Base-by-base conservation (phyloP, 2,113 vertebrate genomes). In the Crocuta crocuta region DNA sequence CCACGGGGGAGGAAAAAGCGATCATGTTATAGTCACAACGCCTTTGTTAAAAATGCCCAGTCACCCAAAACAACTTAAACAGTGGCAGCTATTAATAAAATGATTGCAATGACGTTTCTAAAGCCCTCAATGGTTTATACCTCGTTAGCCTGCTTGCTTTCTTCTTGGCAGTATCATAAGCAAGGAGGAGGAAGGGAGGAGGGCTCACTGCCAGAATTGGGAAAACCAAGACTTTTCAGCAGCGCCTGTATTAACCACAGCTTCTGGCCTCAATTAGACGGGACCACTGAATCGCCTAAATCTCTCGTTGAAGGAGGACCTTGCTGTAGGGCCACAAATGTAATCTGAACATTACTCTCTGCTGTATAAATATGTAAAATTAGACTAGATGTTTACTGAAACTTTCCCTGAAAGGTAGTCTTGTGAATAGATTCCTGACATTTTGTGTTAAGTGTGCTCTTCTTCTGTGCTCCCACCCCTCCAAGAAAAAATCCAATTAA, bases 371-470 rank as follows among this genome's bases (percentile, higher is more conserved):
- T 45, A 89, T 19, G 65, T n/a, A 89, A 90, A 61, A 45, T 65
- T 13, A 79, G 39, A 88, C 2, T 24, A 58, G 74, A 21, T 74
- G 78, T 53, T 71, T 63, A n/a, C n/a, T 55, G 39, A 88, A 88
- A 91, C 13, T 13, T 91, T 26, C 78, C 39, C 58, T 39, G 16
- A 93, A 91, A 84, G 45, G 61, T 39, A 31, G 48, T 53, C 80
- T 78, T 84, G 43, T 88, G 19, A 79, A 28, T 79, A 88, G 78
- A 63, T 65, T 74, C 39, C 58, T 74, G 24, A 50, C 31, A 63
- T 73, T 96, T 91, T 79, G 35, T 86, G 92, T 87, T n/a, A 92
- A 81, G 79, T 9, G 31, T 84, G 48, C 39, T 95, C 45, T 71
- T 96, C 8, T n/a, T 55, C 39, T 76, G 28, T 68, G 35, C 33